Evolutionary conservation across 2,797 vertebrate species (phyloP), one percentile per base, ranked within the genome.

Genomic region (Eleutherodactylus coqui): DNA sequence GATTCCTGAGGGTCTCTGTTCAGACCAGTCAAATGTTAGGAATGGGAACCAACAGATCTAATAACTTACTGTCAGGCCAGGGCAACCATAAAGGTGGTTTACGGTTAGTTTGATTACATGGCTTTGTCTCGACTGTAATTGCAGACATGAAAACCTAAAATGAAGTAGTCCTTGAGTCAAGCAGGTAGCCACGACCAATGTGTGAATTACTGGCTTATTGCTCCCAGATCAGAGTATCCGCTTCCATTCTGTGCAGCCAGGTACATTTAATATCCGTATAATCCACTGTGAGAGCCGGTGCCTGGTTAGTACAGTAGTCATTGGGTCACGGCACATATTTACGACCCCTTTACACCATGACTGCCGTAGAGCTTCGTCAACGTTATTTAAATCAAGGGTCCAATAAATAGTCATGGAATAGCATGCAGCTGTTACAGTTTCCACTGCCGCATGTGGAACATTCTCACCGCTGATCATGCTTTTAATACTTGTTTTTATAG

Each of bases 381-480:
- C 34, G 13, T 73, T 73, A 27, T 73, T 27, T 45, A 27, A 45
- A 73, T 73, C 13, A 27, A n/a, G 41, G 70, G 41, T 73, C 70
- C 70, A 70, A 70, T 41, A 70, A 64, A 70, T 70, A 11, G 67
- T 24, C 36, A 73, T 41, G 5, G 8, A 73, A 73, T 43, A 73
- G 41, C 41, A 45, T 27, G 70, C 38, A 73, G 41, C 70, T 73
- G 70, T 73, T 36, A 38, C 67, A 24, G 36, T 41, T 41, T 70
- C 67, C 67, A 41, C 67, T 27, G 7, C 38, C 11, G 36, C 70
- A 43, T n/a, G 10, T 27, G 38, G 38, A 73, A 27, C 24, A 27
- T n/a, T 41, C 70, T 24, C 1, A 2, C 70, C 27, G 41, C 4
- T 6, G 4, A 45, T 27, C 41, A 45, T 10, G 13, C 70, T 45